Percentiles rank a stretch among this genome's conserved stretches.
Evolutionary conservation across 2,888 invertebrate species (phyloP).

Genomic region (Drepanosiphum platanoidis): DNA sequence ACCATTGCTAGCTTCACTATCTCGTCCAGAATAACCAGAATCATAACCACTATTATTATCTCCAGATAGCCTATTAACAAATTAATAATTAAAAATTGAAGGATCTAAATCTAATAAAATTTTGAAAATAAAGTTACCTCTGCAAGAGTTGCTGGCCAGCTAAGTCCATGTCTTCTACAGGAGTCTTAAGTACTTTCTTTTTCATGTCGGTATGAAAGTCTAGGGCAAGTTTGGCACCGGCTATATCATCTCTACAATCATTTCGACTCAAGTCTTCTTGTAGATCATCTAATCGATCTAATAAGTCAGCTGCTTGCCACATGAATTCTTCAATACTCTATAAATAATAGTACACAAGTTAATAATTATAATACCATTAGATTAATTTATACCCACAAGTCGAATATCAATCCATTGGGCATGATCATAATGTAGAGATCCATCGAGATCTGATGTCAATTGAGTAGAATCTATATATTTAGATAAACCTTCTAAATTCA

Average conservation of each 20-base stretch:
- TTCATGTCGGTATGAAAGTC: conserved; percentile 94
- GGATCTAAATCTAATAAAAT: conserved; percentile 21
- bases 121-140: conserved; percentile 66
- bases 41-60: conserved; percentile 75
- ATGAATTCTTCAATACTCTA: conserved; percentile 92
- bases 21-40: conserved; percentile 79
- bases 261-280: conserved; percentile 92
- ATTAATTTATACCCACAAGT: conserved; percentile 69
- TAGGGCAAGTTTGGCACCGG: conserved; percentile 88
- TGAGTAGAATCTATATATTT: conserved; percentile 94
- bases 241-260: conserved; percentile 94
- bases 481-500: conserved; percentile 92
- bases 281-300: conserved; percentile 90
- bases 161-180: conserved; percentile 91
- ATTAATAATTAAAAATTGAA: conserved; percentile 50
- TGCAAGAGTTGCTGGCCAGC: conserved; percentile 79
- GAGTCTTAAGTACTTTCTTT: conserved; percentile 91
- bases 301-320: conserved; percentile 93
- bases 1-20: conserved; percentile 72
- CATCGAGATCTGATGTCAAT: conserved; percentile 92
- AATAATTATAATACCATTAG: background rate
- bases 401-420: conserved; percentile 96
- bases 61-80: conserved; percentile 67
- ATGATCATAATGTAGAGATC: conserved; percentile 93
- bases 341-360: conserved; percentile 61